These are phyloP conservation scores for Tanytarsus gracilentus DNA, from an alignment of 2,888 invertebrate genomes.

Conservation along the genomic window DNA sequence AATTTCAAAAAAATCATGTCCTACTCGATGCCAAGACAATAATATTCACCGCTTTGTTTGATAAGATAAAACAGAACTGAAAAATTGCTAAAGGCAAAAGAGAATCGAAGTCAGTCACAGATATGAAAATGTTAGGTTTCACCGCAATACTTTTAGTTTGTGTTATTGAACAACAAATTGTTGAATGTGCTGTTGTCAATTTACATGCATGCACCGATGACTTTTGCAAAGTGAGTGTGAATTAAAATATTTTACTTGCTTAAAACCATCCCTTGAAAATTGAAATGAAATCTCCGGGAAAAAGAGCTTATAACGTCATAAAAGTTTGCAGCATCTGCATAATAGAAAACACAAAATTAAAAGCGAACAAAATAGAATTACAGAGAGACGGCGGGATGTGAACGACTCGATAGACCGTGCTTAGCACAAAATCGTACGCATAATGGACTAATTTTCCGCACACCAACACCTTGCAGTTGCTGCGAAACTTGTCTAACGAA, in stretches of 20 bases:
- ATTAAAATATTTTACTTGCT: neutral
- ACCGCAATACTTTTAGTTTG: neutral
- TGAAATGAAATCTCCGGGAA: too few species aligned
- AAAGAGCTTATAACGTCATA: neutral
- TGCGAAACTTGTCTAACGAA: constrained; percentile 41
- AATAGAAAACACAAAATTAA: neutral
- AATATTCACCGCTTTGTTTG: too few species aligned
- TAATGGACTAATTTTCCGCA: constrained; percentile 47
- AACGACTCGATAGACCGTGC: constrained; percentile 43
- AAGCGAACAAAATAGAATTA: neutral
- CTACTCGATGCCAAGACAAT: too few species aligned
- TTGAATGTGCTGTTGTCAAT: constrained; percentile 3
- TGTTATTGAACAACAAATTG: neutral
- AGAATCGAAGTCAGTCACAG: too few species aligned
- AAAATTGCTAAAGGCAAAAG: too few species aligned
- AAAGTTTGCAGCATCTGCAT: neutral
- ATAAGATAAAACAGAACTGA: neutral
- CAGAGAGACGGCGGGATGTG: constrained; percentile 37
- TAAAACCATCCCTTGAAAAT: too few species aligned
- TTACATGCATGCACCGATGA: constrained; percentile 17
- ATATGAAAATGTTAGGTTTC: neutral
- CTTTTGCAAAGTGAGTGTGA: constrained; percentile 15
- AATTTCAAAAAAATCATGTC: too few species aligned
- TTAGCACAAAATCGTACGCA: constrained; percentile 49
- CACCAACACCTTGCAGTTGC: constrained; percentile 54